phyloP scores from a whole-genome alignment of 1,140 invertebrate species.

The Cotesia typhae region DNA sequence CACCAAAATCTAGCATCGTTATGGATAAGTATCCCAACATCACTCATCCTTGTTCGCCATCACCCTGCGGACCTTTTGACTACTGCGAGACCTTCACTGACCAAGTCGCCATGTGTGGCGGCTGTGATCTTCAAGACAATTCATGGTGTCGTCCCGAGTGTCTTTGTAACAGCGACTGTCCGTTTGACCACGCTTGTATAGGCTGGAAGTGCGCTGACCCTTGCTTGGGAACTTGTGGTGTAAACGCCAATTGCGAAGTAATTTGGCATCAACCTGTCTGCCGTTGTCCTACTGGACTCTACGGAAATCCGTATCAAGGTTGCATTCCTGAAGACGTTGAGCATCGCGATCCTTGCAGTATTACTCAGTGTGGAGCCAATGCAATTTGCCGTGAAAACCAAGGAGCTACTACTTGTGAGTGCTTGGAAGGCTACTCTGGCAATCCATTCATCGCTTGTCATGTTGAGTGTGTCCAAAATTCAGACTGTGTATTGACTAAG shows the following conservation, averaged over 20 bases:
- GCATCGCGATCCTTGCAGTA: conserved; percentile 72
- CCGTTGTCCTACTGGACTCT: conserved; percentile 74
- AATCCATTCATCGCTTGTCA: conserved; percentile 79
- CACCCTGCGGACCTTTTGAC: conserved; percentile 78
- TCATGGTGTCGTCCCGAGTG: conserved; percentile 81
- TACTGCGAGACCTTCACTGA: conserved; percentile 75
- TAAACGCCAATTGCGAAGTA: conserved; percentile 79
- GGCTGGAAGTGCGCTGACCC: conserved; percentile 80
- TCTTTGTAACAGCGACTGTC: conserved; percentile 79
- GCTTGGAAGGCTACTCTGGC: conserved; percentile 73
- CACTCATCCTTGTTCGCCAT: conserved; percentile 75
- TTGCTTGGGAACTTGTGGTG: conserved; percentile 83
- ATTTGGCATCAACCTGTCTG: conserved; percentile 82
- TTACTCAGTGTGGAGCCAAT: conserved; percentile 78
- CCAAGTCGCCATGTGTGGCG: conserved; percentile 80
- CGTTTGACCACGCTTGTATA: conserved; percentile 80
- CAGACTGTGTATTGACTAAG: conserved; percentile 74
- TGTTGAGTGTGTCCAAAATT: conserved; percentile 82
- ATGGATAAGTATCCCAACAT: conserved; percentile 67
- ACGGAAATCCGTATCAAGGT: conserved; percentile 85
- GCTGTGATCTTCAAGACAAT: conserved; percentile 76
- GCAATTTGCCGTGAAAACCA: conserved; percentile 73
- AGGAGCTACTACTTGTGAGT: conserved; percentile 73
- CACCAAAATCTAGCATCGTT: conserved; percentile 69
- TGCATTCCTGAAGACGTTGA: conserved; percentile 69